Base-by-base conservation (phyloP, 2,797 vertebrate genomes). In the Champsocephalus esox region DNA sequence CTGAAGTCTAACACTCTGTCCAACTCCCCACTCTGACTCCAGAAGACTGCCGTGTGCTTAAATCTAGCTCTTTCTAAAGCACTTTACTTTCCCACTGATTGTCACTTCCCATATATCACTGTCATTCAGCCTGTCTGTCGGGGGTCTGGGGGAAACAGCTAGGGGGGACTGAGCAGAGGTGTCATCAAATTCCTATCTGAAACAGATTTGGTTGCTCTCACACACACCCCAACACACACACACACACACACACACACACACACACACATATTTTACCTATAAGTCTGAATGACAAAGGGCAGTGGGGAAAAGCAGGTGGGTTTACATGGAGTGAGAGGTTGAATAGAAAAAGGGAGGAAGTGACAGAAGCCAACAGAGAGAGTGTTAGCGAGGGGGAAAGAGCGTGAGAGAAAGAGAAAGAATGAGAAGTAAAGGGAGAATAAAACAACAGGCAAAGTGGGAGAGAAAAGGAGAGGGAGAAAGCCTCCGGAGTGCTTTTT, bases 11-110 rank as follows among this genome's bases (percentile, higher is more conserved):
- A 48, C 41, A 55, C 61, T 80, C 79, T 63, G 77, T 84, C 88
- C 80, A 84, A 76, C 66, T 55, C 71, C 62, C 66, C 54, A 57
- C 80, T 80, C 72, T 68, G 68, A 50, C 80, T 91, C 85, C 84
- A 90, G 79, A 91, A 79, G 87, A 77, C 88, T 90, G 90, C 89
- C 89, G 91, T 87, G 80, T 84, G 87, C 84, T 86, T 82, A 88
- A 87, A 91, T 91, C 84, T 87, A 73, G 60, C 81, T 84, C 54
- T 87, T 75, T 88, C 80, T 81, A 88, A 65, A 86, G 84, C 51
- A 63, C 75, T 80, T 86, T 71, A 70, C 85, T 74, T 87, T 89
- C 82, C 79, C 67, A 88, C 56, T 73, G 82, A 81, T 76, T 90
- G 90, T 83, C 88, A 89, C 73, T 60, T 89, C 81, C 70, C 54